Conservation (phyloP, 2,797 vertebrate genomes). For the Hoplostethus mediterraneus region DNA sequence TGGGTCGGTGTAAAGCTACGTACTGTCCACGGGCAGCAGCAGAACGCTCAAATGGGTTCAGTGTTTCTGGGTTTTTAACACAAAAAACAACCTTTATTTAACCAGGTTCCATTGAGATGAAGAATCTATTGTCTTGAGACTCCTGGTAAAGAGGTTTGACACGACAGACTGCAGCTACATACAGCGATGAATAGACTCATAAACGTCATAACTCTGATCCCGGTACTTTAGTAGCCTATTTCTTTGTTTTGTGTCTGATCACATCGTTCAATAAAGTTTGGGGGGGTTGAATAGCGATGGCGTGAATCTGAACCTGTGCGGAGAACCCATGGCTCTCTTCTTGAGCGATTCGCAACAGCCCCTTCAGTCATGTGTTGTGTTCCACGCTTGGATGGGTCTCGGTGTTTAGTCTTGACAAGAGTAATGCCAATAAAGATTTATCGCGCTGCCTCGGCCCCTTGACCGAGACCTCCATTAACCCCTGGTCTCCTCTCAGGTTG, state of each 20-base stretch:
- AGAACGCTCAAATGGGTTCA: conserved; percentile 10
- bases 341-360: too few relatives aligned
- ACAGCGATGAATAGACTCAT: too few relatives aligned
- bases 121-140: neutral
- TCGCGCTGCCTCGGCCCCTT: conserved; percentile 23
- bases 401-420: conserved; percentile 38
- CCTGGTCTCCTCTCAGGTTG: conserved; percentile 39
- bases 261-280: too few relatives aligned
- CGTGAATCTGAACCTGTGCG: too few relatives aligned
- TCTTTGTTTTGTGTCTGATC: too few relatives aligned
- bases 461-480: conserved; percentile 46
- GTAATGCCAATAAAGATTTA: conserved; percentile 57
- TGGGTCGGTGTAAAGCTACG: conserved; percentile 47
- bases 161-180: too few relatives aligned
- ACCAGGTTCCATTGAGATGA: too few relatives aligned
- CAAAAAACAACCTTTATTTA: neutral
- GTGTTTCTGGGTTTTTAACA: neutral
- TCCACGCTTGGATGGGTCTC: neutral
- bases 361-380: neutral
- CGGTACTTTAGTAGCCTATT: too few relatives aligned
- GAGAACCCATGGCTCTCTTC: too few relatives aligned
- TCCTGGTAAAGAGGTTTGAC: too few relatives aligned
- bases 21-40: conserved; percentile 10
- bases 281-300: too few relatives aligned
- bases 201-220: too few relatives aligned